Evolutionary conservation across 1,140 invertebrate species (phyloP).

Genomic region (Callitettix versicolor): DNA sequence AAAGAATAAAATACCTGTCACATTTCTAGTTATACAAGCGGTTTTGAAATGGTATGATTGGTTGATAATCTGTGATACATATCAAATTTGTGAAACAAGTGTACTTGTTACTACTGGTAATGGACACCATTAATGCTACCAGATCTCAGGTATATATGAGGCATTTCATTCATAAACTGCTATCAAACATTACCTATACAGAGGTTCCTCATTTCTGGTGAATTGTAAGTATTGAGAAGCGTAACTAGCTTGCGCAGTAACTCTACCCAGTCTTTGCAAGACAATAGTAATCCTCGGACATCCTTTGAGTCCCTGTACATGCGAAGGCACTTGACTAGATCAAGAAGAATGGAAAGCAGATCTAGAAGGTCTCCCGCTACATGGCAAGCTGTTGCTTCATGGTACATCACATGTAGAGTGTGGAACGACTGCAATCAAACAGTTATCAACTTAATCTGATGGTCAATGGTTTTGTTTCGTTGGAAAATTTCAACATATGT

Average conservation of each 20-base stretch:
- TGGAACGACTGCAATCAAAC: slow-evolving; percentile 55
- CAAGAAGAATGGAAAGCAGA: slow-evolving; percentile 63
- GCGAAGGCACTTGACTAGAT: slow-evolving; percentile 58
- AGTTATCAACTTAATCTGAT: too few species aligned
- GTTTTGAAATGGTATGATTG: too few species aligned
- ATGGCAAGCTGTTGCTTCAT: slow-evolving; percentile 84
- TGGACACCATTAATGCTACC: too few species aligned
- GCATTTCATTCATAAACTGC: too few species aligned
- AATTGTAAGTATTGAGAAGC: slow-evolving; percentile 80
- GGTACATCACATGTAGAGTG: slow-evolving; percentile 85
- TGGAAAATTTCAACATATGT: too few species aligned
- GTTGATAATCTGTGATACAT: too few species aligned
- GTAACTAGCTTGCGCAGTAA: slow-evolving; percentile 73
- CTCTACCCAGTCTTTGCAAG: slow-evolving; percentile 75
- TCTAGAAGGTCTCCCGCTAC: slow-evolving; percentile 74
- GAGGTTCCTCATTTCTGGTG: slow-evolving; percentile 68
- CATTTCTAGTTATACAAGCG: too few species aligned
- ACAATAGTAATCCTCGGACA: slow-evolving; percentile 46
- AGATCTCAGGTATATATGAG: too few species aligned
- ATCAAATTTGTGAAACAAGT: too few species aligned
- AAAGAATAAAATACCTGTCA: too few species aligned
- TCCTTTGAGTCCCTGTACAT: slow-evolving; percentile 52
- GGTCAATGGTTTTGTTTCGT: too few species aligned
- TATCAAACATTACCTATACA: slow-evolving; percentile 69
- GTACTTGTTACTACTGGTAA: too few species aligned